A percentile compares a stretch with the other conserved stretches of the same genome.
Evolutionary conservation across 2,113 vertebrate genomes (phyloP).

Genomic region (Melanotaenia duboulayi): DNA sequence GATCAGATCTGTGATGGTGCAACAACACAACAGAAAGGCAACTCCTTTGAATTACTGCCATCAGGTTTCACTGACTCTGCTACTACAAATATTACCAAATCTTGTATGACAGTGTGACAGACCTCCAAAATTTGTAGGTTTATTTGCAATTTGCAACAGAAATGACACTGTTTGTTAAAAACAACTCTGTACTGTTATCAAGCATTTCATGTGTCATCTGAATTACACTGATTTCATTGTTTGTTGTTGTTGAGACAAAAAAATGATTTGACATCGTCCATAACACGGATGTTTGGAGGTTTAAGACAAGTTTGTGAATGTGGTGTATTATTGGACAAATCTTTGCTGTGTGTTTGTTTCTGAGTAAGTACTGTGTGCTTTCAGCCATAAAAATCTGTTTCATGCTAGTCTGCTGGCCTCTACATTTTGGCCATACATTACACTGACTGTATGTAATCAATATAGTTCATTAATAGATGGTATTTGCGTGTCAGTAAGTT

Average conservation of each 20-base stretch:
- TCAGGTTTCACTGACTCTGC: neutral
- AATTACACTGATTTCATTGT: neutral
- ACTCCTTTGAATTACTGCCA: neutral
- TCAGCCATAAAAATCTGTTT: neutral
- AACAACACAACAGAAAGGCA: neutral
- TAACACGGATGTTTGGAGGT: neutral
- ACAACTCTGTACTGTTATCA: neutral
- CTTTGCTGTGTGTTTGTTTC: neutral
- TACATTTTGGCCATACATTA: conserved; percentile 8
- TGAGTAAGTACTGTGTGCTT: neutral
- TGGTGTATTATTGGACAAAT: neutral
- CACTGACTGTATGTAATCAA: conserved; percentile 4
- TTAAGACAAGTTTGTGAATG: neutral
- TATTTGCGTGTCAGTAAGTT: conserved; percentile 32
- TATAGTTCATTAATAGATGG: conserved; percentile 3
- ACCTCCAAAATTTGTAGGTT: neutral
- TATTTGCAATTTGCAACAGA: neutral
- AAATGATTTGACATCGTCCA: too few species aligned
- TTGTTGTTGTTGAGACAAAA: too few species aligned
- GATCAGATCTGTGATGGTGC: neutral
- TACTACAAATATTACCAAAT: neutral
- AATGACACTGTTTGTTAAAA: neutral
- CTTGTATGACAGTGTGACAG: neutral
- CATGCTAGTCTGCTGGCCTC: neutral
- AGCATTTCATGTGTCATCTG: neutral